Base-by-base conservation (phyloP, 2,888 invertebrate genomes). In the Octodonta nipae region DNA sequence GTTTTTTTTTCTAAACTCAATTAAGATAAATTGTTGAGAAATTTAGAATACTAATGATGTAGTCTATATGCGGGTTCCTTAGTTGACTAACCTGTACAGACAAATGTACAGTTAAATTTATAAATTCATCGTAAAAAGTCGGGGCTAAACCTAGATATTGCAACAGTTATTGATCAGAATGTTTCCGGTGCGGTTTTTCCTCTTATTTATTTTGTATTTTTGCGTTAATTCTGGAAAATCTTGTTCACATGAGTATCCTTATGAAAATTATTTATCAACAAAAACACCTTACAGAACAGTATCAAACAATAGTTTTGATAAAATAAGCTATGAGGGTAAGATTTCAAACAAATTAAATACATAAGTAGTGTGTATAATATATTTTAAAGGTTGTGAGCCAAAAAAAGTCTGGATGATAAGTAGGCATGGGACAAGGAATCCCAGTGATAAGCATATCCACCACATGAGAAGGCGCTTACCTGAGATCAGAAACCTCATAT, bases 341-440 rank as follows among this genome's bases (percentile, higher is more conserved):
- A 20, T 20, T 20, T n/a, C 20, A 20, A 20, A 20, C 20, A n/a
- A n/a, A 20, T 20, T 20, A 20, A 20, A 7, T 20, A n/a, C 20
- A 20, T 20, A n/a, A 20, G 6, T 20, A n/a, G 6, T 6, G 20
- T n/a, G 7, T 7, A 20, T 20, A n/a, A 20, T n/a, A 20, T 20
- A 7, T 20, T 7, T 20, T 6, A 20, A 20, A 55, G 56, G 53
- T 22, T 58, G 58, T 39, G 34, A 33, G 11, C 46, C 58, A 11
- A 42, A 34, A 15, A 78, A 79, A 56, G 71, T 81, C 37, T 86
- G 85, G 85, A 69, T 80, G 60, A 49, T 83, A 12, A 58, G 78
- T 22, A 69, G 86, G 4, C 86, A 86, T 61, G 86, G 85, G 3
- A 78, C 82, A n/a, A 68, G 85, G 41, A 68, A 75, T 55, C 83